phyloP scores from a whole-genome alignment of 2,888 invertebrate genomes.

The Ichneumoninae sp. region DNA sequence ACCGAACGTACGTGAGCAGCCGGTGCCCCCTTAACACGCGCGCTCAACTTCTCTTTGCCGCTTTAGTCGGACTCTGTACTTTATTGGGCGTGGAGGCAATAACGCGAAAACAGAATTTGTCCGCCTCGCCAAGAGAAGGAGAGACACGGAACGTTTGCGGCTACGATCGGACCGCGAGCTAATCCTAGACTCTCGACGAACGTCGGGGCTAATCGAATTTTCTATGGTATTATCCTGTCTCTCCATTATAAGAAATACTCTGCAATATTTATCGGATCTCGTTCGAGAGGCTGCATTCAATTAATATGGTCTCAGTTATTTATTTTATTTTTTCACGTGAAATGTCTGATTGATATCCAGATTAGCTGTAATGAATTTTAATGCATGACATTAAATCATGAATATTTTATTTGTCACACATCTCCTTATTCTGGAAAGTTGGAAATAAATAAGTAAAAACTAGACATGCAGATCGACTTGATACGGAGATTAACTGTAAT shows the following conservation, averaged over 20 bases:
- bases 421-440: too few relatives aligned
- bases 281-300: neutral
- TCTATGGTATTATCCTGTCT: conserved; percentile 10
- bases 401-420: too few relatives aligned
- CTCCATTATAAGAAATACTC: neutral
- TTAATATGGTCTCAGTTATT: neutral
- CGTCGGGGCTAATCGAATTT: conserved; percentile 23
- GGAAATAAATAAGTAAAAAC: too few relatives aligned
- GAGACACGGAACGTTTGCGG: conserved; percentile 21
- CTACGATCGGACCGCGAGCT: conserved; percentile 8
- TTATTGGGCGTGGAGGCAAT: conserved; percentile 50
- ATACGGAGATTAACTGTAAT: neutral
- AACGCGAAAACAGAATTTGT: conserved; percentile 45
- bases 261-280: conserved; percentile 4
- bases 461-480: too few relatives aligned
- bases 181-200: conserved; percentile 16
- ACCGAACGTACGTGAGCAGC: conserved; percentile 39
- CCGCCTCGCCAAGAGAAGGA: conserved; percentile 5
- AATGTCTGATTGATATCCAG: neutral
- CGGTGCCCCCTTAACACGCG: conserved; percentile 17
- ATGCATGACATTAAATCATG: too few relatives aligned
- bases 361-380: too few relatives aligned
- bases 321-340: neutral
- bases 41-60: conserved; percentile 38
- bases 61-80: conserved; percentile 46